Conservation (phyloP, 2,797 vertebrate species). For the Betta splendens region DNA sequence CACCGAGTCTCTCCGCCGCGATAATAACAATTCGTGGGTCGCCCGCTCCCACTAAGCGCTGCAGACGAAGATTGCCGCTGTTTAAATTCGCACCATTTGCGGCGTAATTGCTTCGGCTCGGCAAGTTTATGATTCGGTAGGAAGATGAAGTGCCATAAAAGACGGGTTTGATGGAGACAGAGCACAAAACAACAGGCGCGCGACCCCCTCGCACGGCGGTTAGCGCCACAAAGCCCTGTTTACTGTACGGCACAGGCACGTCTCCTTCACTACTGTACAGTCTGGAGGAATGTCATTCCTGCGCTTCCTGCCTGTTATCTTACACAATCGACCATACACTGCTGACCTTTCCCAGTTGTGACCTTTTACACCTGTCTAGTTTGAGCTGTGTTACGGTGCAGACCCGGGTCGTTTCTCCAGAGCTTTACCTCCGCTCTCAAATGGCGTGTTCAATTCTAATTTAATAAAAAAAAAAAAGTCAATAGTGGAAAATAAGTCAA, state of each 20-base stretch:
- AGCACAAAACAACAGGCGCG: constrained; percentile 12
- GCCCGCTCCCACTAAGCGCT: constrained; percentile 40
- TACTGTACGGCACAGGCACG: background rate
- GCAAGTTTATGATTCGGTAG: constrained; percentile 52
- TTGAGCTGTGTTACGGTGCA: background rate
- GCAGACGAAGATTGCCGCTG: constrained; percentile 37
- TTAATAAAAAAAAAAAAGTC: no score
- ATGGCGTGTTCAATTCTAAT: no score
- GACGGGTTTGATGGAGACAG: constrained; percentile 30
- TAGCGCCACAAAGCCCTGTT: no score
- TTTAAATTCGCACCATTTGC: constrained; percentile 60
- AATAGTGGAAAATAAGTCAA: no score
- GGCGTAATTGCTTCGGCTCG: constrained; percentile 55
- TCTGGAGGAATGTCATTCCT: background rate
- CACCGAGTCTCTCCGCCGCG: constrained; percentile 38
- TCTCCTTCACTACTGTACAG: background rate
- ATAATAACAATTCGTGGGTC: constrained; percentile 55
- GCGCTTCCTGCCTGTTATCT: background rate
- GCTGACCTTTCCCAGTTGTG: background rate
- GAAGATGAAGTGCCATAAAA: constrained; percentile 42
- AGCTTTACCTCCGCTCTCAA: background rate
- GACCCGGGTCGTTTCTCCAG: constrained; percentile 10
- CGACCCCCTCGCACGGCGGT: no score
- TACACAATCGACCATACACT: background rate
- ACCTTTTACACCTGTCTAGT: background rate